Evolutionary conservation across 2,113 vertebrate genomes (phyloP).

Genomic region (Caloenas nicobarica): DNA sequence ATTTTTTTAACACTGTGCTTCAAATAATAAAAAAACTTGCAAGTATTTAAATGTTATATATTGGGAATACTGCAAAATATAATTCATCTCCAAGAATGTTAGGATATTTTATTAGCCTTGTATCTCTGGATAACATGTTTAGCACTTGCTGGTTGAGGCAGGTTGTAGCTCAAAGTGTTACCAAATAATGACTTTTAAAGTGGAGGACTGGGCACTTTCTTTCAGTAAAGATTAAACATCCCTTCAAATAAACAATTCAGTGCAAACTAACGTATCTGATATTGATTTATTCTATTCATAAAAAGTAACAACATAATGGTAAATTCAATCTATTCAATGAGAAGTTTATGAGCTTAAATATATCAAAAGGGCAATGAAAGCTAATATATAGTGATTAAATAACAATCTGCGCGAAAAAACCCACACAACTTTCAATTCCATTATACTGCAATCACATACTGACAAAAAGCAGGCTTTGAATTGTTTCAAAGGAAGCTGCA

Average conservation of each 20-base stretch:
- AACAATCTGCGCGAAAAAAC: conserved; percentile 28
- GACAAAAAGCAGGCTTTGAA: background rate
- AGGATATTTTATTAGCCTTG: background rate
- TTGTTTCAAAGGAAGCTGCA: background rate
- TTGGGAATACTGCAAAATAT: background rate
- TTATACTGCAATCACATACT: background rate
- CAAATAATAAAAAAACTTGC: background rate
- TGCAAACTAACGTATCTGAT: background rate
- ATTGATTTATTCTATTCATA: conserved; percentile 52
- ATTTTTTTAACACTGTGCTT: background rate
- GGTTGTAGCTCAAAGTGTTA: background rate
- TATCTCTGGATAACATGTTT: background rate
- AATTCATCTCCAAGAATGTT: background rate
- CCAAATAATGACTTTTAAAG: background rate
- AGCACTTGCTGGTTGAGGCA: background rate
- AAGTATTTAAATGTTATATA: background rate
- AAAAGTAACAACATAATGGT: conserved; percentile 39
- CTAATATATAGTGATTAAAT: conserved; percentile 47
- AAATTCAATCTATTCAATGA: conserved; percentile 47
- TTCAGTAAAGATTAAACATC: background rate
- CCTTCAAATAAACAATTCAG: conserved; percentile 46
- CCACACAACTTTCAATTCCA: conserved; percentile 21
- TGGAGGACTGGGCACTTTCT: background rate
- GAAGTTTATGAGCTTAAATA: conserved; percentile 44
- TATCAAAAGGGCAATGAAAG: conserved; percentile 56